Evolutionary conservation across 2,797 vertebrate genomes (phyloP).

Genomic region (Chaunax sp.): DNA sequence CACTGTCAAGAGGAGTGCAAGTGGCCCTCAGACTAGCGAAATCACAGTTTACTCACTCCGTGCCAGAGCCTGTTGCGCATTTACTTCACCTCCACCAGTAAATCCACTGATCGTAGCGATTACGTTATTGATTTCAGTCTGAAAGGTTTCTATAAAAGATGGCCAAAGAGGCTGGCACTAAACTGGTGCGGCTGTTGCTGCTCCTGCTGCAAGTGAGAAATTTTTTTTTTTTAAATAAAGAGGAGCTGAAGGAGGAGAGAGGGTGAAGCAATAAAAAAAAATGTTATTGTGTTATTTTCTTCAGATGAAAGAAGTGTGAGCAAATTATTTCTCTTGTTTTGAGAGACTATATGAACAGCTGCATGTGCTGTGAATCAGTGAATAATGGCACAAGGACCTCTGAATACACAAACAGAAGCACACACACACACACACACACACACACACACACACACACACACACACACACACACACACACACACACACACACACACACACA

Average conservation of each 20-base stretch:
- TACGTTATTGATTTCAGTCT: background rate
- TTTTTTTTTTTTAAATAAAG: background rate
- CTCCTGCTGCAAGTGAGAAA: too few species aligned
- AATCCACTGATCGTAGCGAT: background rate
- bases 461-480: too few species aligned
- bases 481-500: constrained; percentile 24
- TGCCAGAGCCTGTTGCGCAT: background rate
- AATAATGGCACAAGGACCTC: constrained; percentile 53
- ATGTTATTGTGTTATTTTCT: constrained; percentile 40
- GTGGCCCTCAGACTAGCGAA: constrained; percentile 3
- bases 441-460: too few species aligned
- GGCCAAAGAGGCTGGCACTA: too few species aligned
- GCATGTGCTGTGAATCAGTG: constrained; percentile 69
- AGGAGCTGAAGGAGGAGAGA: constrained; percentile 19
- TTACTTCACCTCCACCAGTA: background rate
- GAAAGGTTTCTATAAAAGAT: constrained; percentile 7
- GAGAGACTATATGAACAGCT: constrained; percentile 70
- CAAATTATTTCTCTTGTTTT: constrained; percentile 69
- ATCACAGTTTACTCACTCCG: constrained; percentile 24
- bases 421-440: constrained; percentile 21
- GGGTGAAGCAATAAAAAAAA: constrained; percentile 19
- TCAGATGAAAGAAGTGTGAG: constrained; percentile 65
- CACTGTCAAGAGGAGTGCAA: constrained; percentile 17
- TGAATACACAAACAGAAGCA: constrained; percentile 12
- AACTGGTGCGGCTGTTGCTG: too few species aligned